Evolutionary conservation across 1,140 invertebrate species (phyloP).

Genomic region (Pseudomyrmex dendroicus): DNA sequence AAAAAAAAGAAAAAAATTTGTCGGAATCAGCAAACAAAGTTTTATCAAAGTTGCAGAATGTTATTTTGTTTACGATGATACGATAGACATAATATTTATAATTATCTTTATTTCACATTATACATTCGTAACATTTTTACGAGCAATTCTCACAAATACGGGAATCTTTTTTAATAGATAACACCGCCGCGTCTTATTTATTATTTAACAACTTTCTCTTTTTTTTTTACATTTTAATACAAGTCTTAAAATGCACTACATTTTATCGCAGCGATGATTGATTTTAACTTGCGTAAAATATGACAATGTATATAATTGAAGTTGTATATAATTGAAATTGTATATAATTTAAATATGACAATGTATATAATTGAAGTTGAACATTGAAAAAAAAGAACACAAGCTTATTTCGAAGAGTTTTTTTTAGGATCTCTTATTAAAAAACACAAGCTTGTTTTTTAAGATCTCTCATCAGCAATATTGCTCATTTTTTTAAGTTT

Average conservation of each 20-base stretch:
- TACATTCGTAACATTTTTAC: constrained; percentile 52
- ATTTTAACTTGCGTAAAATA: constrained; percentile 35
- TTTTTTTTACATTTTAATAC: constrained; percentile 17
- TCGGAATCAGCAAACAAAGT: background rate
- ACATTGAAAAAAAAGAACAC: background rate
- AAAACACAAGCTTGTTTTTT: too few relatives aligned
- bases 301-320: background rate
- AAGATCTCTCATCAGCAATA: too few relatives aligned
- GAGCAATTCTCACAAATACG: background rate
- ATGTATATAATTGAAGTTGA: background rate
- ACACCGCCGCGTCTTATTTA: background rate
- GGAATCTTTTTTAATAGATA: background rate
- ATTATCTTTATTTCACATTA: constrained; percentile 54
- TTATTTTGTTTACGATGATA: background rate
- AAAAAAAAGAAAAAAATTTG: background rate
- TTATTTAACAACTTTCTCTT: constrained; percentile 23
- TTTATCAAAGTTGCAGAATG: background rate
- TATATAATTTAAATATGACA: constrained; percentile 30
- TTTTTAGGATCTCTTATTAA: too few relatives aligned
- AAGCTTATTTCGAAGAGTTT: constrained; percentile 11
- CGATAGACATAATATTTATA: constrained; percentile 26
- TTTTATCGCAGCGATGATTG: background rate
- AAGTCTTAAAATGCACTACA: background rate
- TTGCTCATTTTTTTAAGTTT: too few relatives aligned
- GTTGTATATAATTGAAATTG: too few relatives aligned